These are phyloP conservation scores for Macquaria australasica DNA, from an alignment of 2,113 vertebrate genomes.

Conservation along the genomic window DNA sequence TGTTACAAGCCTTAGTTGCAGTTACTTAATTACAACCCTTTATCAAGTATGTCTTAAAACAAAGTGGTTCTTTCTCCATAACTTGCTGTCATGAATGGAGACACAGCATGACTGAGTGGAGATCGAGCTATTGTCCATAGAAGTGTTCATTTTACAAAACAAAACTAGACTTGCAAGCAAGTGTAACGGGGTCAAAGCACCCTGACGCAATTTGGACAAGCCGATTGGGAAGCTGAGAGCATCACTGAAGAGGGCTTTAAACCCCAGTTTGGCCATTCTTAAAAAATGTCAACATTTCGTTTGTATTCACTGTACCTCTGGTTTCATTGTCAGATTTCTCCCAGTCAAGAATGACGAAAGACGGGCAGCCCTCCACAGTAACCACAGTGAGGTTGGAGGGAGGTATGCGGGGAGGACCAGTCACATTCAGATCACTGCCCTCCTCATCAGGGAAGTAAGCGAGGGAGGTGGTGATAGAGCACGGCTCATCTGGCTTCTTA, in stretches of 20 bases:
- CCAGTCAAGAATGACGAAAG: conserved; percentile 96
- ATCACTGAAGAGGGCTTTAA: neutral
- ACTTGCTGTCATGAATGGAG: neutral
- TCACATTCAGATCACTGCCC: conserved; percentile 83
- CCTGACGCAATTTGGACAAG: neutral
- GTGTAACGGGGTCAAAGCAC: neutral
- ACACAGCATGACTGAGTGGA: neutral
- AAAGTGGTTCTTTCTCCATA: neutral
- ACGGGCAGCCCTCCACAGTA: conserved; percentile 96
- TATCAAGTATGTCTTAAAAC: neutral
- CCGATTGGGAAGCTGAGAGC: neutral
- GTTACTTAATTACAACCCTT: neutral
- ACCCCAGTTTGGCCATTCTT: neutral
- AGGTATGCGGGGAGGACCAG: conserved; percentile 87
- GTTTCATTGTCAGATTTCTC: conserved; percentile 93
- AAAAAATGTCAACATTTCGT: neutral
- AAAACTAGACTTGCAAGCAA: neutral
- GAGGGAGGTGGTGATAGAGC: conserved; percentile 94
- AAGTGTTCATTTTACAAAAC: neutral
- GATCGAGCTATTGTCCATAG: neutral
- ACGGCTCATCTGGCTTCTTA: conserved; percentile 91
- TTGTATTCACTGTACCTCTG: conserved; percentile 83
- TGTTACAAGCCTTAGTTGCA: neutral
- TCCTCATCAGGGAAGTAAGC: conserved; percentile 90
- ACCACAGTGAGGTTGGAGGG: conserved; percentile 96